Evolutionary conservation across 2,797 vertebrate species (phyloP), one percentile per base, ranked within the genome.

Genomic region (Carduelis carduelis): DNA sequence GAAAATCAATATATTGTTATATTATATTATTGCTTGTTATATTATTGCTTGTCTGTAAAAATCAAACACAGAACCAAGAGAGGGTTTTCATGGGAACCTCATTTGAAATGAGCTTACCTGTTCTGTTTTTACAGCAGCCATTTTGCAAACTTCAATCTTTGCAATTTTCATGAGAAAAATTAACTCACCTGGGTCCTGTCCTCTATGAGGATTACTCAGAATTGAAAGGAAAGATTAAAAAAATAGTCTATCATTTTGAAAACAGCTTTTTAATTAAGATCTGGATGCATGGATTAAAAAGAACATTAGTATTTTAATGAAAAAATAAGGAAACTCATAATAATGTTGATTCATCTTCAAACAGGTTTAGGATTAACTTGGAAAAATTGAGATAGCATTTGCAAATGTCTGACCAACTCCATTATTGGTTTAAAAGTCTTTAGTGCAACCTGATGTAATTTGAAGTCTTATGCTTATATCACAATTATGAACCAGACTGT

Each of bases 211-310:
- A 93, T 89, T 92, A 92, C n/a, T 34, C 34, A 84, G 49, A 91
- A 82, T 59, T 87, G 50, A 83, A 93, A 79, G 3, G 9, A 55
- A 83, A 91, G 59, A 87, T 82, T 80, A 39, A 63, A 68, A 77
- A 87, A 77, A 18, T 1, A 66, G 34, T 43, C 39, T 79, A 39
- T 69, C n/a, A 65, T 76, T 94, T 76, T 90, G 47, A 83, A 32
- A 92, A 70, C 19, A 49, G 60, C 23, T 79, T 89, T 84, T 84
- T 76, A 93, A 96, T 87, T 93, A 87, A 66, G 23, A 66, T 37
- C 19, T 76, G 59, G 55, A 70, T 87, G 83, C 69, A 69, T 0
- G 0, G 74, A 87, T 94, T 88, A 68, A 68, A 75, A 78, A 88
- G 63, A 17, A 4, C 2, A 12, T 65, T 63, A 37, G 35, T 47